phyloP scores from a whole-genome alignment of 53 echinoderm and acorn worm species.

The Glandiceps talaboti region DNA sequence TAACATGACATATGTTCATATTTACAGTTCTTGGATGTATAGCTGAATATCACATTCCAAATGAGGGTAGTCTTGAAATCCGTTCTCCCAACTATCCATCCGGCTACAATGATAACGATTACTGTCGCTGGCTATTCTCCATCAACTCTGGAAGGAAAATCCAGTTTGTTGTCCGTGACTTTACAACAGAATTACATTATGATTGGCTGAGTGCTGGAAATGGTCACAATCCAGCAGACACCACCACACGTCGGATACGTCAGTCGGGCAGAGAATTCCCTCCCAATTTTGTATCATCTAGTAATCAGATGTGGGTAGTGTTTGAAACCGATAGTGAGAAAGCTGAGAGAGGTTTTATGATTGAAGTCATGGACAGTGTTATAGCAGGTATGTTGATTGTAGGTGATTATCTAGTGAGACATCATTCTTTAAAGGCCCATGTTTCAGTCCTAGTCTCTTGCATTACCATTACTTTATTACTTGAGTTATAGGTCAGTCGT shows the following conservation, averaged over 20 bases:
- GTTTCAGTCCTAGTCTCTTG: no score
- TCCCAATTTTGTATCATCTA: constrained; percentile 43
- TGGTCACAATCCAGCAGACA: constrained; percentile 40
- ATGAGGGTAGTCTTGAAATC: constrained; percentile 30
- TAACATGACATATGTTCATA: no score
- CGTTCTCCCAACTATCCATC: constrained; percentile 60
- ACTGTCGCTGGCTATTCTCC: constrained; percentile 79
- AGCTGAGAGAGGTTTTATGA: constrained; percentile 51
- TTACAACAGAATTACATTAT: constrained; percentile 45
- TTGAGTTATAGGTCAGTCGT: no score
- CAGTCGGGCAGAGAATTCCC: constrained; percentile 59
- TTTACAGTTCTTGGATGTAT: constrained; percentile 20
- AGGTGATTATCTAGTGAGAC: no score
- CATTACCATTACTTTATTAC: no score
- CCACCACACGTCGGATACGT: constrained; percentile 30
- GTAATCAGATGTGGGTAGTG: constrained; percentile 55
- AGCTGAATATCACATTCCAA: constrained; percentile 27
- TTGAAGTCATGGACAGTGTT: constrained; percentile 57
- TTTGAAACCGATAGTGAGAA: constrained; percentile 46
- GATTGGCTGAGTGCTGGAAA: constrained; percentile 68
- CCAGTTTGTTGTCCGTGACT: constrained; percentile 67
- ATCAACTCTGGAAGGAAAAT: constrained; percentile 25
- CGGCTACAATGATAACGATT: constrained; percentile 35
- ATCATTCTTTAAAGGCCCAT: no score
- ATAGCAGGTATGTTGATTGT: no score